phyloP scores from a whole-genome alignment of 2,888 invertebrate genomes.

The Drosophila cyrtoloma region DNA sequence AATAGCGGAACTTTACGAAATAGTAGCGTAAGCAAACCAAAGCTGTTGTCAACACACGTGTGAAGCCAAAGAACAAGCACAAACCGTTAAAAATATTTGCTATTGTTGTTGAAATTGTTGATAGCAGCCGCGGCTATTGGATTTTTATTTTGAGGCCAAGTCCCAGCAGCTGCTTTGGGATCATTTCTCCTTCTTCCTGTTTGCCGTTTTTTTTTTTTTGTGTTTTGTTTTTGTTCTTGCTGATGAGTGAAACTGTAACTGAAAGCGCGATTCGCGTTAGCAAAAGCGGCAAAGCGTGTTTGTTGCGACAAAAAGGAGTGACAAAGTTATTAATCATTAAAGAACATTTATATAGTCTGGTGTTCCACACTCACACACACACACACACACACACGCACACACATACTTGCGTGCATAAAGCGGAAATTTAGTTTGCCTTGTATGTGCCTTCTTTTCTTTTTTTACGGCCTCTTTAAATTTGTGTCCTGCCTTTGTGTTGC shows the following conservation, averaged over 20 bases:
- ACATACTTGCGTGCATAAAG: constrained; percentile 21
- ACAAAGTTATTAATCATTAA: constrained; percentile 78
- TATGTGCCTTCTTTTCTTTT: constrained; percentile 10
- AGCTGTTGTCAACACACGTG: constrained; percentile 65
- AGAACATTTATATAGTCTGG: constrained; percentile 71
- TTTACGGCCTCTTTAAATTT: constrained; percentile 32
- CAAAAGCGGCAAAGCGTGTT: constrained; percentile 18
- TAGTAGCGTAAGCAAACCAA: constrained; percentile 44
- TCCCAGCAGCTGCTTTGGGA: constrained; percentile 18
- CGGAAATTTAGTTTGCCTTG: constrained; percentile 55
- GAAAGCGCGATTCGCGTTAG: constrained; percentile 54
- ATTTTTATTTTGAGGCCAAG: constrained; percentile 48
- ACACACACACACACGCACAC: constrained; percentile 7
- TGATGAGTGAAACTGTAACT: constrained; percentile 65
- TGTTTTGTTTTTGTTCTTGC: constrained; percentile 43
- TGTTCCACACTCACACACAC: constrained; percentile 47
- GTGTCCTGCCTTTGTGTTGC: constrained; percentile 29
- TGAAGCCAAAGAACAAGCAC: constrained; percentile 32
- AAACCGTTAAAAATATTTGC: constrained; percentile 2
- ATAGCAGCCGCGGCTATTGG: constrained; percentile 51
- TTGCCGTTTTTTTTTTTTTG: constrained; percentile 20
- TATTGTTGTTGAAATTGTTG: constrained; percentile 20
- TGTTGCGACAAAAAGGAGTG: constrained; percentile 70
- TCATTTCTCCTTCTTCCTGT: constrained; percentile 1
- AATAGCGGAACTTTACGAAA: constrained; percentile 37